A percentile compares a stretch with the other conserved stretches of the same genome.
These are phyloP conservation scores for Styela clava DNA, from an alignment of 23 tunicate genomes.

Conservation along the genomic window DNA sequence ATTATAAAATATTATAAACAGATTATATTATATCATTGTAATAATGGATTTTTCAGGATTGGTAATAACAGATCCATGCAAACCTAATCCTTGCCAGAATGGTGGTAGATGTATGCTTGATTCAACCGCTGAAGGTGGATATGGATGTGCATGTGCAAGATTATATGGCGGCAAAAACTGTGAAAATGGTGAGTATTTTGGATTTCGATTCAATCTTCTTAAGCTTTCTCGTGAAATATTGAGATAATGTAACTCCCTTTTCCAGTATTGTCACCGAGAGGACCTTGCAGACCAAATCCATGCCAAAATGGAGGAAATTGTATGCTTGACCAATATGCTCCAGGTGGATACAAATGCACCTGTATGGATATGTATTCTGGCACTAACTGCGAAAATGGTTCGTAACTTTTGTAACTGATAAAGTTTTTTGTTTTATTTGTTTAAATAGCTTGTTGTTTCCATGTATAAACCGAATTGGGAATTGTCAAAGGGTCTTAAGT, in stretches of 20 bases:
- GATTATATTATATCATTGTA: too few relatives aligned
- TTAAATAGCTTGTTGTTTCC: too few relatives aligned
- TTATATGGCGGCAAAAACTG: background rate
- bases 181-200: background rate
- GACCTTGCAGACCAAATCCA: background rate
- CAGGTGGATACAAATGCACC: background rate
- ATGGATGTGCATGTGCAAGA: background rate
- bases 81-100: background rate
- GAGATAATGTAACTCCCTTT: too few relatives aligned
- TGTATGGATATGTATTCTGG: background rate
- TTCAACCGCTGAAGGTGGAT: background rate
- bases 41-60: too few relatives aligned
- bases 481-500: too few relatives aligned
- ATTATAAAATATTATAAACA: too few relatives aligned
- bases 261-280: too few relatives aligned
- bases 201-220: too few relatives aligned
- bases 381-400: background rate
- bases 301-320: background rate
- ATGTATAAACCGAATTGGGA: too few relatives aligned
- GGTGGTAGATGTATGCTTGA: background rate
- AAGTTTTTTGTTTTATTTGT: too few relatives aligned
- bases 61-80: background rate
- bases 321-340: background rate
- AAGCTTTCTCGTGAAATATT: too few relatives aligned
- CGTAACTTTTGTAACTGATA: too few relatives aligned